Base-by-base conservation (phyloP, 2,113 vertebrate species). In the Nerophis lumbriciformis region DNA sequence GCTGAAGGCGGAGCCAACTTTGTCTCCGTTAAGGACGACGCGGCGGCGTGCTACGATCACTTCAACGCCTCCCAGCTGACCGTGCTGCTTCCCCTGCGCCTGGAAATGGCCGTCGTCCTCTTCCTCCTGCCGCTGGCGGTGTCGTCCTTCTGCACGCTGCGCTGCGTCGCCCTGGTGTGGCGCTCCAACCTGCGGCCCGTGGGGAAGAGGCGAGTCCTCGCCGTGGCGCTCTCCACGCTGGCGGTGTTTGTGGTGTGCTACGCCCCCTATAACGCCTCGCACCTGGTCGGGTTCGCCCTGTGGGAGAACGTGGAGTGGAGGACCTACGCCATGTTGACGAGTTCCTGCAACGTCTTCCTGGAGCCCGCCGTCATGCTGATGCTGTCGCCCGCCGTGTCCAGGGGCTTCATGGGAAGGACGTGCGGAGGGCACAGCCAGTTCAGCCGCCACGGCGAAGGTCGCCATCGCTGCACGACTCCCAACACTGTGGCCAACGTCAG, bases 361-460 rank as follows among this genome's bases (percentile, higher is more conserved):
- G 90, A 92, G 70, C 92, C 92, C 0, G 76, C 85, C 8, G 81
- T 92, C 48, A 90, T 92, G 88, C 70, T 92, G 58, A 88, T 91
- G 76, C 68, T 92, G 1, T 92, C 90, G 1, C 88, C 89, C 0
- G 79, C 81, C 0, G 69, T 53, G 44, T 85, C 88, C 0, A 72
- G 51, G 37, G 78, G 85, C 42, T 1, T 90, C 57, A 12, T 83
- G 49, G 78, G 74, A 47, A 77, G 76, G 58, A 42, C 88, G 0
- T 90, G 88, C 0, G 71, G 71, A 14, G 64, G 52, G 48, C 75
- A 58, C 38, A 78, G 80, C 42, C 61, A 65, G 0, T 70, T 78
- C 63, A 79, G 83, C 42, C 15, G 19, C 3, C 55, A 9, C 0
- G 67, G 60, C 1, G 53, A 51, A 2, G 19, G 6, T 48, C 65